Conservation (phyloP, 2,797 vertebrate species). For the Rhabdomys pumilio region DNA sequence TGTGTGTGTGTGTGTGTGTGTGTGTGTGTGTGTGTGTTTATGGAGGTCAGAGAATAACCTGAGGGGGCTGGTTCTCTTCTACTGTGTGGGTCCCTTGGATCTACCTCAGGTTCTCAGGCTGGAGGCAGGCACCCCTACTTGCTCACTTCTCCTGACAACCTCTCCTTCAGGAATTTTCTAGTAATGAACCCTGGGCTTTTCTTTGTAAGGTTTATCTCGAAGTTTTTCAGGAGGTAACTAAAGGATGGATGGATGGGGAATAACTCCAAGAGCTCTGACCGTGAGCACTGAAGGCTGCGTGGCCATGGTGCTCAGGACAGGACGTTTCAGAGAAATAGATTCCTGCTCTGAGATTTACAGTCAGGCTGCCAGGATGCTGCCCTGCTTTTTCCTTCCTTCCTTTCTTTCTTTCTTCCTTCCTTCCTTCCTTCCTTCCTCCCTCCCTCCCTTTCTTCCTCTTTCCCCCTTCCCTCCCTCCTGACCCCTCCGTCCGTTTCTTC, state of each 20-base stretch:
- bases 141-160: not conserved
- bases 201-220: not conserved
- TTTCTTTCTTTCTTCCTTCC: not conserved
- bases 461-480: not conserved
- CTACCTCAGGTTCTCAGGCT: not conserved
- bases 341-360: not conserved
- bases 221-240: not conserved
- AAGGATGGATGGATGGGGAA: not conserved
- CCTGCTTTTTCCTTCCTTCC: not conserved
- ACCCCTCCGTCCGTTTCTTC: fast-evolving
- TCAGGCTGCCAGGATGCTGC: not conserved
- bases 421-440: not conserved
- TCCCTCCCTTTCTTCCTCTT: no score
- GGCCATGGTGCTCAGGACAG: not conserved
- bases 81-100: not conserved
- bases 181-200: not conserved
- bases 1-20: not conserved
- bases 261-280: not conserved
- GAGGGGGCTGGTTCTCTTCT: not conserved
- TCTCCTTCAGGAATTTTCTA: not conserved
- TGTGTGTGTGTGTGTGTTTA: not conserved
- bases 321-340: not conserved
- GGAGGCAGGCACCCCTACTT: not conserved
- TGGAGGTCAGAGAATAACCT: not conserved
- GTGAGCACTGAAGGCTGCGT: not conserved